phyloP scores from a whole-genome alignment of 2,888 invertebrate species.

The Chymomyza caudatula region DNA sequence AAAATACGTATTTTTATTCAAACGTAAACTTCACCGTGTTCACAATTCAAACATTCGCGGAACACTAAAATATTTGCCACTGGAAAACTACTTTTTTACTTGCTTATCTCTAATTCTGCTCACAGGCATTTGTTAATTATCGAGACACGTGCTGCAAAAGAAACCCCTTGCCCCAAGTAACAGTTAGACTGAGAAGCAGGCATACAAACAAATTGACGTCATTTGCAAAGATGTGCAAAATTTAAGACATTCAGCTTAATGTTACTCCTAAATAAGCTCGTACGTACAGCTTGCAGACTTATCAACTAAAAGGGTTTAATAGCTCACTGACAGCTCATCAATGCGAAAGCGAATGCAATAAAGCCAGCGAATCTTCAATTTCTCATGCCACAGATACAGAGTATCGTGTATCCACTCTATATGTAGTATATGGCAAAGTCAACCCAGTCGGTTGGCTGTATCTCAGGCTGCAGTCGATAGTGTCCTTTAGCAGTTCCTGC shows the following conservation, averaged over 20 bases:
- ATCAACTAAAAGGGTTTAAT: background rate
- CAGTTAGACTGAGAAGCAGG: background rate
- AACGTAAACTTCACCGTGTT: background rate
- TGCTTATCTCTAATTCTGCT: background rate
- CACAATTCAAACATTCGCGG: background rate
- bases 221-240: background rate
- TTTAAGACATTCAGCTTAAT: background rate
- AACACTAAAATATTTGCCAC: background rate
- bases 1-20: background rate
- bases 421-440: background rate
- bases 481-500: slow-evolving; percentile 38
- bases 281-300: background rate
- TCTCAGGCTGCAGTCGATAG: slow-evolving; percentile 49
- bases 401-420: background rate
- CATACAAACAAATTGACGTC: background rate
- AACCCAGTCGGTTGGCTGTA: background rate
- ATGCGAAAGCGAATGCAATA: background rate
- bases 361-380: background rate
- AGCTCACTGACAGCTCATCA: background rate
- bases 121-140: background rate
- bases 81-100: background rate
- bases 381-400: background rate
- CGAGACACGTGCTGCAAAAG: background rate
- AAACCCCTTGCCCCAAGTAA: background rate
- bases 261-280: background rate